Base-by-base conservation (phyloP, 2,113 vertebrate species). In the Myrmecophaga tridactyla region DNA sequence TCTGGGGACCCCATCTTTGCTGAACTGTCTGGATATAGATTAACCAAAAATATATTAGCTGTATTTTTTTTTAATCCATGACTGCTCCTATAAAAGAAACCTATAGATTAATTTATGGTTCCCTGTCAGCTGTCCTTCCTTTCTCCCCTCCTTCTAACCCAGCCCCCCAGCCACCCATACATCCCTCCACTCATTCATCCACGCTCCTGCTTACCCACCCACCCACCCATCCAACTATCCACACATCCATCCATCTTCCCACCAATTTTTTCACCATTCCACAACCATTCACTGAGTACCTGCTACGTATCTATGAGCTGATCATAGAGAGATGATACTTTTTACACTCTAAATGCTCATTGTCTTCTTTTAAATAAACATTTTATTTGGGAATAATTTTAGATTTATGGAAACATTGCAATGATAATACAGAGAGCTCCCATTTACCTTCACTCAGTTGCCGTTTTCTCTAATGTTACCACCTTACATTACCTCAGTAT, bases 331-430 rank as follows among this genome's bases (percentile, higher is more conserved):
- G 34, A n/a, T 73, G 34, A 76, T 70, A 43, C 14, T 70, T 14
- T 7, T 9, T 77, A 17, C 4, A 41, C 17, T 91, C 39, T 60
- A 86, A 41, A 86, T 58, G 23, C 23, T 43, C 39, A 5, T 36
- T 75, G 39, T 86, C 46, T n/a, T 69, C 48, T 84, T 53, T 65
- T 17, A 20, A 92, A n/a, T 63, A 17, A 43, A 86, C 7, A 58
- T 92, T 81, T 85, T 43, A 75, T 94, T 93, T 89, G 81, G 36
- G 65, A 69, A 75, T 81, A 62, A 75, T 39, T 88, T 89, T 69
- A 89, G 88, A 56, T 82, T 76, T 81, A 72, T 29, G 83, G 51
- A 82, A 70, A 56, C 60, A n/a, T 72, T 65, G 14, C 34, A 78
- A 51, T 86, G 39, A 18, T 4, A 62, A 39, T 17, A 7, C 23